Evolutionary conservation across 2,888 invertebrate species (phyloP).

Genomic region (Epistrophe grossulariae): DNA sequence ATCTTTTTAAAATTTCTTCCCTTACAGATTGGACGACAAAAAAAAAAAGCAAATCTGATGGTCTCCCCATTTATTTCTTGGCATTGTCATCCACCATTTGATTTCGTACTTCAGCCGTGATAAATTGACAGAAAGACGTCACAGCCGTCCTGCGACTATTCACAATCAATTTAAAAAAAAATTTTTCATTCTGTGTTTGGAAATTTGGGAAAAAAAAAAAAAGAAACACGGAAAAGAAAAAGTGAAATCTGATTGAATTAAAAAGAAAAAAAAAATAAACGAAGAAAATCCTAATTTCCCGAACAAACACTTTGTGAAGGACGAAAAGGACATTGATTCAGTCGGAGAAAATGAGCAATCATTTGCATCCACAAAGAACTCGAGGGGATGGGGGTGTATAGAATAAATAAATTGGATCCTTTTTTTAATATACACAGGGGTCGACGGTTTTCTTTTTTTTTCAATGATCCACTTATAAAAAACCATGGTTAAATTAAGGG

Average conservation of each 20-base stretch:
- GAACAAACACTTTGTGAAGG: conserved; percentile 62
- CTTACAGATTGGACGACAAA: conserved; percentile 7
- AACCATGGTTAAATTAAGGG: conserved; percentile 59
- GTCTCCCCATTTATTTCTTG: conserved; percentile 21
- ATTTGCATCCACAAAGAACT: conserved; percentile 66
- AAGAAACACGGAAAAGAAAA: conserved; percentile 49
- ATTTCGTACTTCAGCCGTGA: conserved; percentile 81
- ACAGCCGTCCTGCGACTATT: conserved; percentile 46
- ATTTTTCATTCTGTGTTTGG: conserved; percentile 30
- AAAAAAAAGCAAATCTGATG: not conserved
- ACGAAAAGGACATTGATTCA: conserved; percentile 2
- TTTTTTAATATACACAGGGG: conserved; percentile 58
- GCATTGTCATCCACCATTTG: conserved; percentile 82
- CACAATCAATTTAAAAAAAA: conserved; percentile 61
- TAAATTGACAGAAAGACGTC: conserved; percentile 80
- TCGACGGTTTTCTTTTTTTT: conserved; percentile 38
- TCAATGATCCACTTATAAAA: conserved; percentile 6
- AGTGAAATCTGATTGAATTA: conserved; percentile 74
- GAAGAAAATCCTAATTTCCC: conserved; percentile 74
- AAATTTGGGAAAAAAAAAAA: conserved; percentile 18
- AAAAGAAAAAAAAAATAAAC: conserved; percentile 55
- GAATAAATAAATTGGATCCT: conserved; percentile 68
- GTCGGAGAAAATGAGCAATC: conserved; percentile 74
- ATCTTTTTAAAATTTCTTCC: conserved; percentile 46
- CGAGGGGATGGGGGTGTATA: conserved; percentile 3